Conservation (phyloP, 2,797 vertebrate species). For the Bucorvus abyssinicus region DNA sequence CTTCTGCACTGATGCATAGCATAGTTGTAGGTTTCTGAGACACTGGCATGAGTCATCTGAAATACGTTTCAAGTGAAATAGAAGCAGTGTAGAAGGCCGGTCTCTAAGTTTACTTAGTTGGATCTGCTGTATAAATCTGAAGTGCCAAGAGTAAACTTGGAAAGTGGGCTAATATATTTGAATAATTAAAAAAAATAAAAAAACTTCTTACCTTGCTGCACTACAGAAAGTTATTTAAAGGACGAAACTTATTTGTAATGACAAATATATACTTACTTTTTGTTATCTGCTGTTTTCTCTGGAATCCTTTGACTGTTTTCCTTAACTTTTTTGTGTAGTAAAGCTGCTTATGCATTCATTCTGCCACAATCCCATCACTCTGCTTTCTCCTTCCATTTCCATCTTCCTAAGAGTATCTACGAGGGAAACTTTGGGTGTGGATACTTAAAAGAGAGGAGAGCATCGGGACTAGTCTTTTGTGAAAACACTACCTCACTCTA, state of each 20-base stretch:
- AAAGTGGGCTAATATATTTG: background rate
- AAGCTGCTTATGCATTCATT: slow-evolving; percentile 67
- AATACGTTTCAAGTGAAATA: background rate
- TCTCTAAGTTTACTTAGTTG: background rate
- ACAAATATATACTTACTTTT: background rate
- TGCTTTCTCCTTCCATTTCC: slow-evolving; percentile 78
- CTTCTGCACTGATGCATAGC: background rate
- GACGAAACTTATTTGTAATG: background rate
- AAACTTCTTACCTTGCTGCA: background rate
- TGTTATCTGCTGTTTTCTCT: slow-evolving; percentile 51
- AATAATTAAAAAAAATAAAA: background rate
- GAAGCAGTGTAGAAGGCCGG: background rate
- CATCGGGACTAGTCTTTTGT: slow-evolving; percentile 94
- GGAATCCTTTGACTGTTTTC: slow-evolving; percentile 66
- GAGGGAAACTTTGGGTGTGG: slow-evolving; percentile 94
- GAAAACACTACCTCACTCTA: slow-evolving; percentile 95
- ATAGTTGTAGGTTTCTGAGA: background rate
- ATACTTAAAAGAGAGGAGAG: slow-evolving; percentile 92
- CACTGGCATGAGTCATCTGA: background rate
- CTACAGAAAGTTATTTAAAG: background rate
- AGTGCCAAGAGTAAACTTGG: background rate
- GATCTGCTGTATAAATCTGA: background rate
- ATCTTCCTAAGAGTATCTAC: slow-evolving; percentile 91
- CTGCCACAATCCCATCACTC: slow-evolving; percentile 79
- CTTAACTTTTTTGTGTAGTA: slow-evolving; percentile 63